Percentiles rank a stretch among this genome's conserved stretches.
Conservation (phyloP, 2,888 invertebrate genomes). For the Synergus laeviventris region DNA sequence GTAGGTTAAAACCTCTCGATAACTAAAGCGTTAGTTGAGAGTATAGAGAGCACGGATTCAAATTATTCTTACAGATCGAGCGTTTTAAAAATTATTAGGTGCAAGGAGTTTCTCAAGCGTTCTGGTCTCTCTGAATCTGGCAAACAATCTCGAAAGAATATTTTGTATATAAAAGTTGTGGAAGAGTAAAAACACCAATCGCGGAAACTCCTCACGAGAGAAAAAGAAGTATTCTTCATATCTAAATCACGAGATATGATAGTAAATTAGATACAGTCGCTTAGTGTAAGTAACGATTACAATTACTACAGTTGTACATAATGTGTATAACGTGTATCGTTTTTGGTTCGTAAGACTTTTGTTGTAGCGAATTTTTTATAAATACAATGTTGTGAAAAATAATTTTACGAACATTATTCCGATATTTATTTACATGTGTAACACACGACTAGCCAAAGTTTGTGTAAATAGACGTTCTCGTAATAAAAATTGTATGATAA, state of each 20-base stretch:
- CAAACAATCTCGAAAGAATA: conserved; percentile 22
- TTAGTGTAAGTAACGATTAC: conserved; percentile 39
- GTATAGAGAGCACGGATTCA: conserved; percentile 24
- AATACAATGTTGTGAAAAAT: conserved; percentile 67
- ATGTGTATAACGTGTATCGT: conserved; percentile 65
- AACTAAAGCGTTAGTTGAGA: conserved; percentile 49
- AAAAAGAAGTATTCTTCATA: conserved; percentile 44
- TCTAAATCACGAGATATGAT: conserved; percentile 44
- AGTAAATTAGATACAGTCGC: conserved; percentile 12
- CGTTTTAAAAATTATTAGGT: conserved; percentile 49
- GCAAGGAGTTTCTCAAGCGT: conserved; percentile 51
- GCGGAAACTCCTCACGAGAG: conserved; percentile 48
- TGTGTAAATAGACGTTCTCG: conserved; percentile 72
- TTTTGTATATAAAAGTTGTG: conserved; percentile 41
- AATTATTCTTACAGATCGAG: conserved; percentile 59
- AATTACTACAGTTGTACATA: conserved; percentile 68
- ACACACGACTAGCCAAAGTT: conserved; percentile 68
- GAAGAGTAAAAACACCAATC: conserved; percentile 44
- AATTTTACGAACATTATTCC: conserved; percentile 65
- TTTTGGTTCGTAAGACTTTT: conserved; percentile 55
- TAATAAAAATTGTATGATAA: conserved; percentile 67
- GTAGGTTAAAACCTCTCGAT: conserved; percentile 45
- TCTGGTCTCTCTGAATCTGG: background rate
- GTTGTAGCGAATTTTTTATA: conserved; percentile 58
- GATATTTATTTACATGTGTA: conserved; percentile 63